Base-by-base conservation (phyloP, 2,888 invertebrate species). In the Ashinkailepas kermadecensis region DNA sequence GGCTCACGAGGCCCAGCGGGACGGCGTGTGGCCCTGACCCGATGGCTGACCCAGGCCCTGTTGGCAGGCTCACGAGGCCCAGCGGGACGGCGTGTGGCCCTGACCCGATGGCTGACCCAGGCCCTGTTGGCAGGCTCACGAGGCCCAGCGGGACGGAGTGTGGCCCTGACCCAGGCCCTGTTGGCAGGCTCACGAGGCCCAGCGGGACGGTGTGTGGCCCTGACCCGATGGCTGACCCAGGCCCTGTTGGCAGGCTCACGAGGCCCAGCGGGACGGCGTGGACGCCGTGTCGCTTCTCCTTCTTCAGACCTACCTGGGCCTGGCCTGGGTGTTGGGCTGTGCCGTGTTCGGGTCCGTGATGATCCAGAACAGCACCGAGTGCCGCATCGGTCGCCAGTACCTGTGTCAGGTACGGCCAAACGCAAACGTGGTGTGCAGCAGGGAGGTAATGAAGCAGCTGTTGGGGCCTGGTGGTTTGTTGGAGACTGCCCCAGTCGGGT, bases 241-340 rank as follows among this genome's bases (percentile, higher is more conserved):
- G 12, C 59, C 1, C 59, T 39, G 39, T 1, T 7, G 80, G 25
- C 85, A 90, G 90, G 93, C 93, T 25, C 92, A 93, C 86, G 93
- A 94, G 86, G 93, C 93, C 21, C 92, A 93, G 87, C 91, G 92
- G 85, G 93, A 94, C 88, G 93, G 93, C 86, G 87, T 90, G 39
- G 86, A 91, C 59, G 90, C 91, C 1, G 91, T 91, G 83, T 91
- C 91, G 23, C 90, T 91, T 18, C 89, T 92, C 82, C 87, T 91
- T 54, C 89, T 93, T 59, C 93, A 94, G 87, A 91, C 92, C 79
- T 93, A 93, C 87, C 89, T 95, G 80, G 95, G 95, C 6, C 88
- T 94, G 10, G 94, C 94, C 0, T 95, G 94, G 93, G 92, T 93
- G 0, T 90, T 94, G 0, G 95, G 95, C 3, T 94, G 94, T 86